A percentile compares a stretch with the other conserved stretches of the same genome.
Conservation (phyloP, 1,140 invertebrate species). For the Drosophila ercepeae region DNA sequence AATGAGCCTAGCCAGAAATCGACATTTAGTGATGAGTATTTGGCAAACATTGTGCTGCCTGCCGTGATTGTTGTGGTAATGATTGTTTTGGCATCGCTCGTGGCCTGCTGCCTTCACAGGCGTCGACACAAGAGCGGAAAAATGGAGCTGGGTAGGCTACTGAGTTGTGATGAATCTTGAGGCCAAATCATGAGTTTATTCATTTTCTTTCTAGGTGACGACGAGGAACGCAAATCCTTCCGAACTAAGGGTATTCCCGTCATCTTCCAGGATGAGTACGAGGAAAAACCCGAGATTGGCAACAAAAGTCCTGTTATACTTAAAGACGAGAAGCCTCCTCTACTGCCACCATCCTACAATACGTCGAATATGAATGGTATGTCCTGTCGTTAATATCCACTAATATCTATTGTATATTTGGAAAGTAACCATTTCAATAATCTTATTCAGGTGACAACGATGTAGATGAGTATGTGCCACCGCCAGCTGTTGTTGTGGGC, state of each 20-base stretch:
- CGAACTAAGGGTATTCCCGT: slow-evolving; percentile 95
- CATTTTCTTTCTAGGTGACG: slow-evolving; percentile 85
- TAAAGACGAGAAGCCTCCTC: slow-evolving; percentile 95
- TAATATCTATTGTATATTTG: no score
- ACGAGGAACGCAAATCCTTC: slow-evolving; percentile 92
- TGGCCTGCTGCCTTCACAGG: slow-evolving; percentile 95
- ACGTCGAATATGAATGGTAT: slow-evolving; percentile 80
- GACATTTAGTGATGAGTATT: slow-evolving; percentile 89
- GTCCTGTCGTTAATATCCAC: background rate
- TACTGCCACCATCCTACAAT: slow-evolving; percentile 87
- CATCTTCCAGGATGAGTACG: slow-evolving; percentile 97
- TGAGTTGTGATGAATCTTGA: rapidly evolving
- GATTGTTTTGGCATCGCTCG: slow-evolving; percentile 92
- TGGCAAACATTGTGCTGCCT: slow-evolving; percentile 94
- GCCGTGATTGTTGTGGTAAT: slow-evolving; percentile 95
- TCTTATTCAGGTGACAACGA: slow-evolving; percentile 79
- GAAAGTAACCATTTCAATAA: background rate
- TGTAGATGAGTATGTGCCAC: slow-evolving; percentile 90
- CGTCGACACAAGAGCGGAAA: slow-evolving; percentile 92
- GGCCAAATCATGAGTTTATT: background rate
- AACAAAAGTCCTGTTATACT: slow-evolving; percentile 96
- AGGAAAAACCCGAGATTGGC: slow-evolving; percentile 93
- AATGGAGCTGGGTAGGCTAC: slow-evolving; percentile 88
- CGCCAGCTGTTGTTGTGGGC: slow-evolving; percentile 90
- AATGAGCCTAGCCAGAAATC: slow-evolving; percentile 85